Evolutionary conservation across 2,113 vertebrate genomes (phyloP), one percentile per base, ranked within the genome.

Genomic region (Pterocles burchelli): DNA sequence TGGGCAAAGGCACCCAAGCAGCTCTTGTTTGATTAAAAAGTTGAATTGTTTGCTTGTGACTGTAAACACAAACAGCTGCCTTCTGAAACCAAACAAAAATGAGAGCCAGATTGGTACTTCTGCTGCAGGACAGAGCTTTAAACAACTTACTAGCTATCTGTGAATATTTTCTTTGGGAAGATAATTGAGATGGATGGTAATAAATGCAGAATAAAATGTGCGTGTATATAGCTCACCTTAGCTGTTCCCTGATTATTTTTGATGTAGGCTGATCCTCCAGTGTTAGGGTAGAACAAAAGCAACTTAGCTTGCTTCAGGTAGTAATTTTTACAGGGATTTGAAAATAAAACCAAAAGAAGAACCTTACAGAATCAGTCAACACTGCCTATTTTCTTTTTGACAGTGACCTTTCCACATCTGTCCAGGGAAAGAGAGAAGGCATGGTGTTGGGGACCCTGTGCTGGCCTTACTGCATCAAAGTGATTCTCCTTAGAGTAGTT

Each of bases 51-150:
- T 90, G 85, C 78, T 94, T 81, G 73, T 92, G 54, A 87, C 66
- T 76, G 86, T 96, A 94, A 97, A 97, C 76, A 92, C 78, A 96
- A 95, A 94, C 95, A 96, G 97, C 97, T 97, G 97, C 87, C 83
- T 91, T 88, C 73, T 36, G 78, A 76, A 96, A 79, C 87, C 93
- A 58, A 55, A 33, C 20, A 36, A 76, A 91, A 87, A 95, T 76
- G 67, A 92, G 86, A 82, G 79, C 92, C 92, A 85, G 88, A 77
- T 85, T 92, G 89, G 24, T 81, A 55, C 55, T 70, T 79, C 33
- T 38, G 65, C 86, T 89, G 28, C 45, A 46, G 34, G 73, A 88
- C 9, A 33, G 19, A 85, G 15, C 26, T 94, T 94, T 72, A 62
- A 74, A 74, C 17, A 81, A 65, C 43, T 76, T 11, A 5, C 43